phyloP scores from a whole-genome alignment of 2,888 invertebrate species.

The Rhagonycha fulva region DNA sequence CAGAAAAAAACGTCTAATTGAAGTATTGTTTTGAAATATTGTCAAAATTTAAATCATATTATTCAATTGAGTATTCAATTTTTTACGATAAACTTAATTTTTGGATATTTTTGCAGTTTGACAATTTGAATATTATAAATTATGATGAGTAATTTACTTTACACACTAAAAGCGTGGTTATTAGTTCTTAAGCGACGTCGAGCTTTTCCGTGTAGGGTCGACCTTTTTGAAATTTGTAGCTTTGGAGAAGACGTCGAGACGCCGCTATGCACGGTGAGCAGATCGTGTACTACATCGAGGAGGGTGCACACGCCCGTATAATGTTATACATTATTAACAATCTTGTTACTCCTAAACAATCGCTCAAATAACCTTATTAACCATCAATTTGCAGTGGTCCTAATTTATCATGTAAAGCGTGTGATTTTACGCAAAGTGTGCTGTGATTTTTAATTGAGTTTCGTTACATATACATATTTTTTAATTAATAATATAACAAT shows the following conservation, averaged over 20 bases:
- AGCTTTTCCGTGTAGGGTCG: conserved; percentile 23
- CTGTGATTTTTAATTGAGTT: conserved; percentile 39
- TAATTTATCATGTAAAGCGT: conserved; percentile 39
- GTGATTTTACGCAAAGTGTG: conserved; percentile 42
- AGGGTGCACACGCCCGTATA: conserved; percentile 50
- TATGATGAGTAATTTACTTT: background rate
- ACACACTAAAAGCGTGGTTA: background rate
- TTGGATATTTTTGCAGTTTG: no score
- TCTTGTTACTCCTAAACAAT: conserved; percentile 40
- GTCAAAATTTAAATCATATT: no score
- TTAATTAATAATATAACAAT: conserved; percentile 16
- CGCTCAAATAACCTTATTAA: conserved; percentile 38
- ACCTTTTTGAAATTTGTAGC: conserved; percentile 30
- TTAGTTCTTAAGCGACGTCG: background rate
- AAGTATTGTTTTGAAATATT: no score
- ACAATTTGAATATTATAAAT: no score
- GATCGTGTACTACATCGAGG: conserved; percentile 43
- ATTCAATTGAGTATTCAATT: no score
- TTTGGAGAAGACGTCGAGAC: conserved; percentile 41
- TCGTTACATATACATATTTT: conserved; percentile 25
- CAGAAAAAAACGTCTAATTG: no score
- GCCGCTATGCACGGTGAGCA: conserved; percentile 42
- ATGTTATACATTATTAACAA: conserved; percentile 48
- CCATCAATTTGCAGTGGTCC: conserved; percentile 34
- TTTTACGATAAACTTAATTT: no score